phyloP scores from a whole-genome alignment of 37 sponge, comb jelly and placozoan species.

The Sycon ciliatum region DNA sequence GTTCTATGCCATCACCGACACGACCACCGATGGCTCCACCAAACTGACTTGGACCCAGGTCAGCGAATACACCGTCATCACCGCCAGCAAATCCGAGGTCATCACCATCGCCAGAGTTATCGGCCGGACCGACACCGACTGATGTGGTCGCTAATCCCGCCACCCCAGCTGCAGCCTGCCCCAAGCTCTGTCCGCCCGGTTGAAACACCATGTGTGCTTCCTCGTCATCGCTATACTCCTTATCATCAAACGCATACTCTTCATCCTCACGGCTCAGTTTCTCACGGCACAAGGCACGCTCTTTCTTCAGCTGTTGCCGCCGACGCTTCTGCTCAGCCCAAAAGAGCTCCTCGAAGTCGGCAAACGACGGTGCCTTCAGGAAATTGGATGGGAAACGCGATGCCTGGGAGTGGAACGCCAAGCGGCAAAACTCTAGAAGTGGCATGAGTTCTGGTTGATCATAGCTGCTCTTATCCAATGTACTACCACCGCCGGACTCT shows the following conservation, averaged over 20 bases:
- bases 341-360: constrained; percentile 47
- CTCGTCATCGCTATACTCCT: not conserved
- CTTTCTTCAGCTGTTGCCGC: not conserved
- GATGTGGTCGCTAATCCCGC: too few relatives aligned
- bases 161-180: too few relatives aligned
- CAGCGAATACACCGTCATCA: not conserved
- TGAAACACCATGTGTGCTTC: not conserved
- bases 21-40: constrained; percentile 16
- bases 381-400: not conserved
- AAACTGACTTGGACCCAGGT: too few relatives aligned
- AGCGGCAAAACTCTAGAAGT: not conserved
- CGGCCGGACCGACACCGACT: too few relatives aligned
- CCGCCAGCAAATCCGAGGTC: not conserved
- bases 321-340: constrained; percentile 47
- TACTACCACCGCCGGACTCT: too few relatives aligned
- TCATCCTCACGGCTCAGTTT: too few relatives aligned
- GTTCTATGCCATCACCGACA: not conserved
- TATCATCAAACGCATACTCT: too few relatives aligned
- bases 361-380: not conserved
- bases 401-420: not conserved
- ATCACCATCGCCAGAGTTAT: constrained; percentile 13
- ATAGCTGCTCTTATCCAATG: too few relatives aligned
- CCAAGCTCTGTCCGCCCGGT: too few relatives aligned
- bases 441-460: not conserved
- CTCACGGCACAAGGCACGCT: too few relatives aligned